These are phyloP conservation scores for Willowsia nigromaculata DNA, from an alignment of 2,888 invertebrate genomes.

Conservation along the genomic window DNA sequence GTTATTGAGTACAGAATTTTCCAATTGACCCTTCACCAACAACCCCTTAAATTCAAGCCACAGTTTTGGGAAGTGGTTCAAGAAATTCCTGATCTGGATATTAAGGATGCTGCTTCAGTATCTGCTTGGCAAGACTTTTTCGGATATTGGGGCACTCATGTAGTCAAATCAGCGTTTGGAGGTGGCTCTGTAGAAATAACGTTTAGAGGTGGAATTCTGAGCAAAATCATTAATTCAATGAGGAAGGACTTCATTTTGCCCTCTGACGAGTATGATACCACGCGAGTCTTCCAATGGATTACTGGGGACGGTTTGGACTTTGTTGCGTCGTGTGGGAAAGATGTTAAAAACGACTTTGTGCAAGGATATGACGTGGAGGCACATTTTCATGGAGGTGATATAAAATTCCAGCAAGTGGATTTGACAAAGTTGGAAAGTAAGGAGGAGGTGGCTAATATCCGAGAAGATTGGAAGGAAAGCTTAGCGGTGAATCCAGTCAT, in stretches of 20 bases:
- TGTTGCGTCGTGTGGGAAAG: conserved; percentile 54
- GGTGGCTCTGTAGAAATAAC: conserved; percentile 73
- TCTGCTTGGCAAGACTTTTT: conserved; percentile 72
- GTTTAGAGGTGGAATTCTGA: conserved; percentile 65
- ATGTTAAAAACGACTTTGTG: conserved; percentile 58
- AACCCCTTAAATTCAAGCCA: conserved; percentile 61
- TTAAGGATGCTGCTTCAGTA: conserved; percentile 49
- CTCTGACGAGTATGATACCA: conserved; percentile 68
- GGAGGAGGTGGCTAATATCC: conserved; percentile 61
- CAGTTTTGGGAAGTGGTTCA: conserved; percentile 70
- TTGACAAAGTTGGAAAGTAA: conserved; percentile 68
- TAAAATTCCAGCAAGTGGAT: conserved; percentile 65
- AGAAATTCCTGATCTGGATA: conserved; percentile 67
- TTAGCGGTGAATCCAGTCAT: conserved; percentile 65
- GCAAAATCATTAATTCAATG: conserved; percentile 62
- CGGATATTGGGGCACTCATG: conserved; percentile 74
- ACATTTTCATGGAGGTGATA: conserved; percentile 70
- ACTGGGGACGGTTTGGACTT: conserved; percentile 72
- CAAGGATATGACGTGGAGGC: conserved; percentile 69
- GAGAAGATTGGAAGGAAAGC: conserved; percentile 73
- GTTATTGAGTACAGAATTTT: conserved; percentile 70
- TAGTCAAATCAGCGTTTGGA: conserved; percentile 67
- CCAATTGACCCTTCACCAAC: conserved; percentile 63
- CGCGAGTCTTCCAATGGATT: conserved; percentile 72
- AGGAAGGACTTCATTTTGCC: conserved; percentile 67